phyloP scores from a whole-genome alignment of 1,140 invertebrate species.

The Holotrichia oblita region DNA sequence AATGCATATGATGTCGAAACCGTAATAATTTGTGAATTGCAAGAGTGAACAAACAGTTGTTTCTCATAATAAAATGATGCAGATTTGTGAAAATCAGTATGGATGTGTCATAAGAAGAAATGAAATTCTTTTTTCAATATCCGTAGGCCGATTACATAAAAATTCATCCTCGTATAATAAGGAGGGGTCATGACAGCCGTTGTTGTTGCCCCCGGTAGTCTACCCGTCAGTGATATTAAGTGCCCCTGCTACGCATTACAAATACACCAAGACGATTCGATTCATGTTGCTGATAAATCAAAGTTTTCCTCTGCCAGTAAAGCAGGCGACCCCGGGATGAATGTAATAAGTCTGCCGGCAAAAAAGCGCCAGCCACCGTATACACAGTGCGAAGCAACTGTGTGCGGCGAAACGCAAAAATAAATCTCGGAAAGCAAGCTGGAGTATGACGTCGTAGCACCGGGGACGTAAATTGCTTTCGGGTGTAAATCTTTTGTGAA shows the following conservation, averaged over 20 bases:
- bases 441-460: not conserved
- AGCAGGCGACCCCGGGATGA: not conserved
- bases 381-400: not conserved
- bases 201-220: not conserved
- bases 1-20: too few species aligned
- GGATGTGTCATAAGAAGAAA: too few species aligned
- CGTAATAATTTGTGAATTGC: too few species aligned
- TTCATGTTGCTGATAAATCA: constrained; percentile 35
- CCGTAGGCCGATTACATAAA: constrained; percentile 2
- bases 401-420: not conserved
- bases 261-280: constrained; percentile 36
- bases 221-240: constrained; percentile 9
- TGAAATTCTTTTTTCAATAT: too few species aligned
- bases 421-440: not conserved
- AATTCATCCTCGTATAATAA: not conserved
- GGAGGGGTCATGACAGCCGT: not conserved
- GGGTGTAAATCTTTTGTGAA: constrained; percentile 13
- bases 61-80: too few species aligned
- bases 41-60: too few species aligned
- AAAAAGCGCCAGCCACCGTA: constrained; percentile 19
- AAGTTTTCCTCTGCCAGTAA: not conserved
- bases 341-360: constrained; percentile 22
- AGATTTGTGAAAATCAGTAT: too few species aligned
- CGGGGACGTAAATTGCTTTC: constrained; percentile 8
- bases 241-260: constrained; percentile 29